Conservation (phyloP, 2,888 invertebrate genomes). For the Asteroscopus sphinx region DNA sequence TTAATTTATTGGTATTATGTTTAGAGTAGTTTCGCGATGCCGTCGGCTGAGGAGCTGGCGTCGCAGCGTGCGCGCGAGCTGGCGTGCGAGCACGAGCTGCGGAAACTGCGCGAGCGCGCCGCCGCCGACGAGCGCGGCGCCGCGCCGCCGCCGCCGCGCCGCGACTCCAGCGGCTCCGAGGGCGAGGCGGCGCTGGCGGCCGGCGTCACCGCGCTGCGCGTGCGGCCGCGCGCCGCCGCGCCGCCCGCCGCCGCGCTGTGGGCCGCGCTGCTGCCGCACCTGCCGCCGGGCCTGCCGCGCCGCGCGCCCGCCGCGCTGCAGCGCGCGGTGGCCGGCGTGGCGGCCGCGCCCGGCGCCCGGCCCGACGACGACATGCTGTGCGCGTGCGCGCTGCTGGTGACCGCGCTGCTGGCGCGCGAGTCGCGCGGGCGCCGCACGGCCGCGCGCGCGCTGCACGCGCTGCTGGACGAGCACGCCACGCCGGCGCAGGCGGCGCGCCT, state of each 20-base stretch:
- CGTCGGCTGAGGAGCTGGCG: conserved; percentile 66
- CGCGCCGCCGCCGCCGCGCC: conserved; percentile 33
- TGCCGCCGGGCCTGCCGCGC: conserved; percentile 19
- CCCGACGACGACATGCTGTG: conserved; percentile 30
- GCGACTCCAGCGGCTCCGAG: conserved; percentile 68
- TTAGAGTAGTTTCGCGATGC: conserved; percentile 65
- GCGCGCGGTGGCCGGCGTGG: conserved; percentile 9
- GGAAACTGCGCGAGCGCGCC: conserved; percentile 47
- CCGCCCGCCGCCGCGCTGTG: conserved; percentile 19
- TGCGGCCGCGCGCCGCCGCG: conserved; percentile 20
- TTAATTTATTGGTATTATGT: neutral
- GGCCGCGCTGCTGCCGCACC: conserved; percentile 34
- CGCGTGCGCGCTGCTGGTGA: conserved; percentile 40
- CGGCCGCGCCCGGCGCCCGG: conserved; percentile 23
- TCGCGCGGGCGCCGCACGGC: conserved; percentile 22
- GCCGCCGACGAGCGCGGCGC: conserved; percentile 7
- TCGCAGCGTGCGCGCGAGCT: conserved; percentile 63
- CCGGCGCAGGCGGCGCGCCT: conserved; percentile 20
- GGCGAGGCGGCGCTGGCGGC: conserved; percentile 63
- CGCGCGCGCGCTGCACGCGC: conserved; percentile 40
- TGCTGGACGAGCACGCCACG: conserved; percentile 40
- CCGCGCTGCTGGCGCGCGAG: conserved; percentile 29
- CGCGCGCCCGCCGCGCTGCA: conserved; percentile 12
- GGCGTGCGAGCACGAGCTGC: conserved; percentile 59
- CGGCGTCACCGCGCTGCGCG: conserved; percentile 54